These are phyloP conservation scores for Halisarca cf. caerulea DNA, from an alignment of 37 sponge, comb jelly and placozoan genomes.

Conservation along the genomic window DNA sequence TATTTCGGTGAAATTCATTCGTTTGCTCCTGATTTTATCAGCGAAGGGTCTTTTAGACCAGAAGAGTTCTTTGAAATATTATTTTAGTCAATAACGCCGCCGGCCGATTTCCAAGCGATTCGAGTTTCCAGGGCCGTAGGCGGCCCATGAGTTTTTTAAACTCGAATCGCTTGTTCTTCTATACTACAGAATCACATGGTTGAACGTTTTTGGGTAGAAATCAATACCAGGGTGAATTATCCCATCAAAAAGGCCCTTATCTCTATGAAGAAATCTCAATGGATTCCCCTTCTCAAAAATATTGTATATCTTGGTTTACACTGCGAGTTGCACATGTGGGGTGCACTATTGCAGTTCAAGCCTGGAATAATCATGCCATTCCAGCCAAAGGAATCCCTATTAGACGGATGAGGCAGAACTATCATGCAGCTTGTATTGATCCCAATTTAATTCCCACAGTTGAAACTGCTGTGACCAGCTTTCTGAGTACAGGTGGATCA, in stretches of 20 bases:
- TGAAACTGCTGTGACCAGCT: neutral
- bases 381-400: constrained; percentile 7
- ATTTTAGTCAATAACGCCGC: too few relatives aligned
- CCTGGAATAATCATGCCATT: constrained; percentile 55
- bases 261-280: constrained; percentile 4
- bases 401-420: neutral
- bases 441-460: neutral
- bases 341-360: constrained; percentile 31
- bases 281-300: neutral
- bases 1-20: too few relatives aligned
- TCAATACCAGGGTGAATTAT: constrained; percentile 62
- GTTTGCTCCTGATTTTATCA: too few relatives aligned
- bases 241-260: constrained; percentile 51
- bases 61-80: too few relatives aligned
- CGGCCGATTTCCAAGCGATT: too few relatives aligned
- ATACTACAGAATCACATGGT: constrained; percentile 15
- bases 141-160: too few relatives aligned
- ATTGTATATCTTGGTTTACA: constrained; percentile 24
- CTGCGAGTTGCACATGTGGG: constrained; percentile 26
- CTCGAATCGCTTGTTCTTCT: too few relatives aligned
- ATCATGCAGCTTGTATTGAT: neutral
- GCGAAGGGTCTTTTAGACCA: too few relatives aligned
- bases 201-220: constrained; percentile 55
- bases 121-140: too few relatives aligned
- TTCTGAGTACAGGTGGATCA: neutral